Conservation (phyloP, 2,797 vertebrate species). For the Malacoraja senta region DNA sequence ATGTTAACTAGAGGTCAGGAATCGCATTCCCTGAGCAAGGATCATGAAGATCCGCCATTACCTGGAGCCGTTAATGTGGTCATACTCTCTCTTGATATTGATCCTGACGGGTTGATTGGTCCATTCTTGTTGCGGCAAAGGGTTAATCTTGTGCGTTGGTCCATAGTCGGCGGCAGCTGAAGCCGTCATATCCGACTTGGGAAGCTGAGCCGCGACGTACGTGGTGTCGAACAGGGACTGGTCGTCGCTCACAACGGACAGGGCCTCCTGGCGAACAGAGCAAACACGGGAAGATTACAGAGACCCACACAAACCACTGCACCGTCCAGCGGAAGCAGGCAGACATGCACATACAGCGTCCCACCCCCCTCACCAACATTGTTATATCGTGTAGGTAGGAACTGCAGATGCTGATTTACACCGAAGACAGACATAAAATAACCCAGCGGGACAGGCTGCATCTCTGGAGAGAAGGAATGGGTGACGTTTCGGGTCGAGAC, state of each 20-base stretch:
- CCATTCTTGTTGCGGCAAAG: constrained; percentile 94
- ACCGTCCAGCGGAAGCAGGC: background rate
- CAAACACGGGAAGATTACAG: background rate
- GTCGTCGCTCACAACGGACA: constrained; percentile 99
- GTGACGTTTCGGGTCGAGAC: too few relatives aligned
- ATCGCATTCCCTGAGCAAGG: background rate
- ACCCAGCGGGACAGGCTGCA: too few relatives aligned
- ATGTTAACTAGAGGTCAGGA: too few relatives aligned
- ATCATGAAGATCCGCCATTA: constrained; percentile 47
- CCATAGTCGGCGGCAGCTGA: constrained; percentile 92
- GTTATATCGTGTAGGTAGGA: background rate
- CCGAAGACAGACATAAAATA: too few relatives aligned
- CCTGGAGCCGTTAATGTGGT: constrained; percentile 98
- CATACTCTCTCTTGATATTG: constrained; percentile 92
- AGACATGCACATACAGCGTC: background rate
- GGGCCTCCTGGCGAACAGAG: constrained; percentile 76
- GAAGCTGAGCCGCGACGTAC: constrained; percentile 82
- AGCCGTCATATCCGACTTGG: constrained; percentile 97
- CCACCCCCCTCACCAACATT: background rate
- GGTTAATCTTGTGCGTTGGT: constrained; percentile 95
- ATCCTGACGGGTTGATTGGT: constrained; percentile 86
- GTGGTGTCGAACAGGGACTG: constrained; percentile 95
- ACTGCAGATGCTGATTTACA: too few relatives aligned
- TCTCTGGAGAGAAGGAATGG: too few relatives aligned
- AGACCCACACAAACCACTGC: background rate